Percentiles rank a stretch among this genome's conserved stretches.
Conservation (phyloP, 1,140 invertebrate species). For the Zophobas morio region DNA sequence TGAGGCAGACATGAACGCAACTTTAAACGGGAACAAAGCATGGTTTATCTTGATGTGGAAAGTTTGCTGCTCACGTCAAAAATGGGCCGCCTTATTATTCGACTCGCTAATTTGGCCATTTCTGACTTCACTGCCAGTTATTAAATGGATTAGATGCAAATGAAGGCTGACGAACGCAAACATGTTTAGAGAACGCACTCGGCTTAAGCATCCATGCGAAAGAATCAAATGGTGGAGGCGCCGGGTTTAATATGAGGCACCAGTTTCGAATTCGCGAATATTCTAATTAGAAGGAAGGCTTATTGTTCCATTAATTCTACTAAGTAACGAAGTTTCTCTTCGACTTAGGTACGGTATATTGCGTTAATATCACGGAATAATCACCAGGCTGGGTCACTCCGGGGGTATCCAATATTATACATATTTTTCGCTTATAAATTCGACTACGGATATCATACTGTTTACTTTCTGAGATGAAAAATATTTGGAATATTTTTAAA, state of each 20-base stretch:
- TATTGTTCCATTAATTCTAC: neutral
- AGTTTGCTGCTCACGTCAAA: neutral
- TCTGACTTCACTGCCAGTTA: slow-evolving; percentile 25
- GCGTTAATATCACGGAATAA: too few species aligned
- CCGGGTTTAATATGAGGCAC: neutral
- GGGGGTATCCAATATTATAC: too few species aligned
- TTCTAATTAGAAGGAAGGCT: slow-evolving; percentile 6
- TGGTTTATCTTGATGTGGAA: slow-evolving; percentile 7
- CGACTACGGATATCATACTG: too few species aligned
- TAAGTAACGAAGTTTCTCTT: neutral
- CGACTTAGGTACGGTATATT: too few species aligned
- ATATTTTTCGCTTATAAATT: too few species aligned
- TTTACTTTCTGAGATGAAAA: too few species aligned
- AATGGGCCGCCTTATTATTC: neutral
- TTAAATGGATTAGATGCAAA: slow-evolving; percentile 34
- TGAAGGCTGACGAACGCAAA: slow-evolving; percentile 34
- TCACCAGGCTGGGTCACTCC: too few species aligned
- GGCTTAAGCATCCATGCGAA: slow-evolving; percentile 5
- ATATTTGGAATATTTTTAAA: too few species aligned
- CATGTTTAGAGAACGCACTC: slow-evolving; percentile 33
- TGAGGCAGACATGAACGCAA: slow-evolving; percentile 7
- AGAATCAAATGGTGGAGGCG: slow-evolving; percentile 38
- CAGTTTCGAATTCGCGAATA: neutral
- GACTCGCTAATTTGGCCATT: slow-evolving; percentile 13
- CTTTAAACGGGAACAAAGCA: neutral